Evolutionary conservation across 64 coral and sea anemone genomes (phyloP), one percentile per base, ranked within the genome.

Genomic region (Montipora capricornis): DNA sequence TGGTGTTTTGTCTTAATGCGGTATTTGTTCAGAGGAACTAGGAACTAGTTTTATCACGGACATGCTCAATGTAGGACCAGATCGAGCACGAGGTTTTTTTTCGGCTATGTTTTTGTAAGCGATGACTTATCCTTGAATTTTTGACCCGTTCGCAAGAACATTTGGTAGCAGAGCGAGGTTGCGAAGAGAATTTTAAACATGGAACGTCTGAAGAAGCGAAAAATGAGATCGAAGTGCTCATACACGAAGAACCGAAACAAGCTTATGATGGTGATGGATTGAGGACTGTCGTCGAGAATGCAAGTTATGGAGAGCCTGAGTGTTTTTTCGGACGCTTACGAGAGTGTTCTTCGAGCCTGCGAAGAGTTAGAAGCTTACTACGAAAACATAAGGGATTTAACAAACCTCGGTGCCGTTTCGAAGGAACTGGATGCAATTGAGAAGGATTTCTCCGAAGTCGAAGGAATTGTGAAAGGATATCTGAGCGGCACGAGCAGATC

Each of bases 301-400:
- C 85, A 88, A 49, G 71, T 76, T 8, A 77, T 89, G 87, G 87
- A 77, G 29, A 89, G 11, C 57, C 53, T 89, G 73, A 59, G 57
- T 89, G 16, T 55, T 76, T 49, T 66, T 47, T 24, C 70, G 22
- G 87, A 46, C 17, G 55, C 16, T 12, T 88, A 46, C 51, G 50
- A 81, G 52, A 19, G 57, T 61, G 79, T 61, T 12, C 16, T 81
- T 81, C 49, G 22, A 12, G 85, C 85, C 7, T 26, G 19, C 50
- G 46, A 76, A 57, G 49, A 75, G 20, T 88, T 88, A 75, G 86
- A 88, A 75, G 51, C 86, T 6, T 24, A 88, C 10, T 74, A 75
- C 71, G 48, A 88, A 50, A 62, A 73, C 20, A 20, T 37, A 20
- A 47, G 69, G 17, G 86, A 88, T 16, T 75, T 50, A 5, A 17